A percentile compares a stretch with the other conserved stretches of the same genome.
Evolutionary conservation across 2,113 vertebrate genomes (phyloP).

Genomic region (Gnathonemus echidnorhynchus): DNA sequence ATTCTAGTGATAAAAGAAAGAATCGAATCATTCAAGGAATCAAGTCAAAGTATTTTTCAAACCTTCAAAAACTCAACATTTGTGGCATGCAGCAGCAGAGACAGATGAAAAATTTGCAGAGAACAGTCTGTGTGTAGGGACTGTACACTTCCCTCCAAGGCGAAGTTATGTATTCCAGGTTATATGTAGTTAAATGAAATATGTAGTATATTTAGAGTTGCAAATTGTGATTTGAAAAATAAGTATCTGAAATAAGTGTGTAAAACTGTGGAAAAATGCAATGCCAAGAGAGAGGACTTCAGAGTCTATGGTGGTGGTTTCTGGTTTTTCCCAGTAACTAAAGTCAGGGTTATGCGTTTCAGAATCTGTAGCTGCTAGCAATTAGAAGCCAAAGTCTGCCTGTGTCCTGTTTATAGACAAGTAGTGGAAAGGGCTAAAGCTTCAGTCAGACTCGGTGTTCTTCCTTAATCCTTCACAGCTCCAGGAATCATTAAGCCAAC

Average conservation of each 20-base stretch:
- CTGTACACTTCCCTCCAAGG: not conserved
- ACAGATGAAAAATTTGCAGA: not conserved
- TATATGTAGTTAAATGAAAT: not conserved
- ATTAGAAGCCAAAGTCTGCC: not conserved
- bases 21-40: not conserved
- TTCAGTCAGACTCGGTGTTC: not conserved
- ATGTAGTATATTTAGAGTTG: not conserved
- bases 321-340: not conserved
- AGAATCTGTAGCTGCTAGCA: not conserved
- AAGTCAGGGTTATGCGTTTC: not conserved
- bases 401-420: not conserved
- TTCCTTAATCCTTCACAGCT: not conserved
- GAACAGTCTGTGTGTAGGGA: not conserved
- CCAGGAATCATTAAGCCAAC: not conserved
- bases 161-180: not conserved
- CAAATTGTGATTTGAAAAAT: not conserved
- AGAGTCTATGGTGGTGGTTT: not conserved
- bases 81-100: not conserved
- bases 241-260: not conserved
- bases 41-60: not conserved
- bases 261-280: not conserved
- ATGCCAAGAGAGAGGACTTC: not conserved
- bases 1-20: not conserved
- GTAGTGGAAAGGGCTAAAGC: not conserved
- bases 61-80: not conserved